Percentiles rank a stretch among this genome's conserved stretches.
Conservation (phyloP, 2,113 vertebrate genomes). For the Eidolon helvum region DNA sequence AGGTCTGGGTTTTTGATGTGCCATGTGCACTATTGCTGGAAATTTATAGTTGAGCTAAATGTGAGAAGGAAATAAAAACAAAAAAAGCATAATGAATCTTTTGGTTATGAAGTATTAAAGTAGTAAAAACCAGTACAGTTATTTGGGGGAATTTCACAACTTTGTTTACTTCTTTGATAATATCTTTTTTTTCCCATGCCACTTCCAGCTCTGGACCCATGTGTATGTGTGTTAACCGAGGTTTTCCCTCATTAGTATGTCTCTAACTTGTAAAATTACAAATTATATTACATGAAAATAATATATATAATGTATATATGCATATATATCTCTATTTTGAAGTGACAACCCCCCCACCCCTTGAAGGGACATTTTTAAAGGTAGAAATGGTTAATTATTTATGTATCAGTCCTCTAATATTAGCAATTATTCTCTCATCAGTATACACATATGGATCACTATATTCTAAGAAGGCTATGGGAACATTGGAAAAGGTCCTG, state of each 20-base stretch:
- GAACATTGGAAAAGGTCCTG: background rate
- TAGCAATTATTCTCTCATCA: background rate
- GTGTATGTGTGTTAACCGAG: background rate
- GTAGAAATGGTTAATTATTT: background rate
- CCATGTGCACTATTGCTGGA: slow-evolving; percentile 87
- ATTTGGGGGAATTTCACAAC: background rate
- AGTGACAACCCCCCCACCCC: background rate
- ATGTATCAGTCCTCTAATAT: background rate
- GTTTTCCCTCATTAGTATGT: background rate
- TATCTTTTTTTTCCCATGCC: background rate
- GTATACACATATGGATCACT: background rate
- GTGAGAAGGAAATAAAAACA: slow-evolving; percentile 65
- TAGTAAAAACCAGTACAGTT: background rate
- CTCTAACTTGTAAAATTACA: background rate
- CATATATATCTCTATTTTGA: background rate
- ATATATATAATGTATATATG: background rate
- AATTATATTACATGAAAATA: background rate
- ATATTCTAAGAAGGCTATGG: background rate
- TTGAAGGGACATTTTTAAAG: slow-evolving; percentile 6
- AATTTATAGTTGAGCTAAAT: slow-evolving; percentile 88
- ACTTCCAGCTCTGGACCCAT: background rate
- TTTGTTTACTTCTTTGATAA: slow-evolving; percentile 4
- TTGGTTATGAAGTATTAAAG: slow-evolving; percentile 16
- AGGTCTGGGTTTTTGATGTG: slow-evolving; percentile 90
- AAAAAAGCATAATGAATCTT: slow-evolving; percentile 29